Percentiles rank a stretch among this genome's conserved stretches.
Conservation (phyloP, 2,888 invertebrate genomes). For the Drosophila heteroneura region DNA sequence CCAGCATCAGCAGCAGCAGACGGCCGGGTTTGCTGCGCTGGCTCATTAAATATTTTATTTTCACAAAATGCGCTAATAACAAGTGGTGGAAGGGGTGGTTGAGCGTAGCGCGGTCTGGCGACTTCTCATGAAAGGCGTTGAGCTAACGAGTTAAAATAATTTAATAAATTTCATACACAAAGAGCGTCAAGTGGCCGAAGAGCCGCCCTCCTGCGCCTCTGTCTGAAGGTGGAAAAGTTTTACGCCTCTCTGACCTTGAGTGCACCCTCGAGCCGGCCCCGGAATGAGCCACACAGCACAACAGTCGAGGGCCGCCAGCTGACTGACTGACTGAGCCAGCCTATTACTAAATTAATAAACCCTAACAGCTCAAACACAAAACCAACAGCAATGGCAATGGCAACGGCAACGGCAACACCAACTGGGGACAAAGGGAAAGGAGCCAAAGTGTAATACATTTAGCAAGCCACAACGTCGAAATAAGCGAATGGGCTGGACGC, state of each 20-base stretch:
- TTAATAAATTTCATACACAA: constrained; percentile 69
- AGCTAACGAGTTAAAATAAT: constrained; percentile 74
- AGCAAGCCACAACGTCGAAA: constrained; percentile 23
- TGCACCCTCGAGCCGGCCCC: constrained; percentile 60
- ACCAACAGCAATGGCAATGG: constrained; percentile 23
- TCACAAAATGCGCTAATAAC: constrained; percentile 76
- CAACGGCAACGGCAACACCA: constrained; percentile 17
- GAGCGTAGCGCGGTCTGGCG: constrained; percentile 5
- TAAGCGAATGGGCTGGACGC: constrained; percentile 12
- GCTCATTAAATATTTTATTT: constrained; percentile 74
- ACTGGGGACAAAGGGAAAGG: constrained; percentile 26
- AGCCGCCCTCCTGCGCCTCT: constrained; percentile 30
- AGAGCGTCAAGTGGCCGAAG: constrained; percentile 59
- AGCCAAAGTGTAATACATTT: constrained; percentile 33
- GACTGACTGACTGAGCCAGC: constrained; percentile 39
- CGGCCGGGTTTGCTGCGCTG: constrained; percentile 4
- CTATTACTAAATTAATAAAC: constrained; percentile 76
- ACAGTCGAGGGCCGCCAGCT: constrained; percentile 25
- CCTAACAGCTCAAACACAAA: constrained; percentile 42
- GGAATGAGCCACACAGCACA: constrained; percentile 13
- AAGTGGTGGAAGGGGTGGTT: not conserved
- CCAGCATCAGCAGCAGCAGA: not conserved
- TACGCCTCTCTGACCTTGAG: constrained; percentile 75
- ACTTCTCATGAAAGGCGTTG: constrained; percentile 56
- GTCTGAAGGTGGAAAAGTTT: constrained; percentile 59